Evolutionary conservation across 2,113 vertebrate species (phyloP).

Genomic region (Danionella cerebrum): DNA sequence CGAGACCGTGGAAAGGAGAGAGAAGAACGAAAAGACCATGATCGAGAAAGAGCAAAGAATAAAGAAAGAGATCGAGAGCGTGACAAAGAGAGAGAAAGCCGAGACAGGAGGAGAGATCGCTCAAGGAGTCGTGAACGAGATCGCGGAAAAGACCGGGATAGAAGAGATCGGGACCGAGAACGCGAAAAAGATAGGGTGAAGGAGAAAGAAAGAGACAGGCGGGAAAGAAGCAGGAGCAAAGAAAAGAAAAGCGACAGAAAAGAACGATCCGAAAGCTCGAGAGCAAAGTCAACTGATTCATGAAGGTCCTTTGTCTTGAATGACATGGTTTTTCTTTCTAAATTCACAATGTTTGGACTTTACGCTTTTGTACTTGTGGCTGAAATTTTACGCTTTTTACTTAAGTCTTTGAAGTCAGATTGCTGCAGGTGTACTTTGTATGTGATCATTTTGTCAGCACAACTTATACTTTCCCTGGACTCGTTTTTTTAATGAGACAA

Average conservation of each 20-base stretch:
- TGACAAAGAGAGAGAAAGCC: constrained; percentile 27
- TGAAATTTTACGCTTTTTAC: constrained; percentile 33
- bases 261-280: constrained; percentile 69
- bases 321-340: neutral
- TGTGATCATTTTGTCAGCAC: constrained; percentile 16
- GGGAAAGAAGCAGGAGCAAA: constrained; percentile 40
- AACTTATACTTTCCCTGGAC: neutral
- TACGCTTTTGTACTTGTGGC: constrained; percentile 8
- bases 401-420: constrained; percentile 16
- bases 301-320: constrained; percentile 27
- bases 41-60: constrained; percentile 43
- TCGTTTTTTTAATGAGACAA: constrained; percentile 40
- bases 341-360: constrained; percentile 30
- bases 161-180: constrained; percentile 31
- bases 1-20: constrained; percentile 49
- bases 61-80: constrained; percentile 43
- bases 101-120: constrained; percentile 36
- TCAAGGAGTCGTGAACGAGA: constrained; percentile 39
- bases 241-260: constrained; percentile 70
- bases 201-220: constrained; percentile 54
- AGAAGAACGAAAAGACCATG: constrained; percentile 45
- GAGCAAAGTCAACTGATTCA: constrained; percentile 64
- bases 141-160: constrained; percentile 31
- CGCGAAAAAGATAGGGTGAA: constrained; percentile 59
- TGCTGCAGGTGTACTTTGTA: constrained; percentile 33